Percentiles rank a stretch among this genome's conserved stretches.
phyloP scores from a whole-genome alignment of 1,140 invertebrate species.

The Drosophila subobscura region DNA sequence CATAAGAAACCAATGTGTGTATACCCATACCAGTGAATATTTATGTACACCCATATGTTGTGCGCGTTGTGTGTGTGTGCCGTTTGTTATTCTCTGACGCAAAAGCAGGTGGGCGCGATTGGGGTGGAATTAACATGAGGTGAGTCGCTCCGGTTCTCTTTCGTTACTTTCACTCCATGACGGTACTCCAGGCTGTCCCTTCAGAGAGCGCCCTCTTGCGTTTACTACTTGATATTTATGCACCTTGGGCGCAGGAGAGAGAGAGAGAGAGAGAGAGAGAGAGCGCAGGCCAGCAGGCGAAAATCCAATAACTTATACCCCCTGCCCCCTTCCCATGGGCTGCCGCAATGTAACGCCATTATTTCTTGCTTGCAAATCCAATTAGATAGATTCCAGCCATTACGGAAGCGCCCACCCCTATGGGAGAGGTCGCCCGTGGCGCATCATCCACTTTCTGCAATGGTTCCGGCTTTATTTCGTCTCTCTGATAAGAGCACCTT shows the following conservation, averaged over 20 bases:
- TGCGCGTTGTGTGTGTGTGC: constrained; percentile 49
- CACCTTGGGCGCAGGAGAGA: constrained; percentile 16
- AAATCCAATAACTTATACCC: constrained; percentile 70
- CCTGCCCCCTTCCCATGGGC: constrained; percentile 11
- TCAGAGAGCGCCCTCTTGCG: too few species aligned
- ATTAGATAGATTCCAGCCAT: constrained; percentile 52
- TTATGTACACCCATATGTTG: constrained; percentile 23
- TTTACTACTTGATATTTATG: too few species aligned
- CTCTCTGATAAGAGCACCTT: constrained; percentile 27
- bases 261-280: constrained; percentile 27
- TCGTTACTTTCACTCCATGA: too few species aligned
- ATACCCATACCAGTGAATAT: constrained; percentile 50
- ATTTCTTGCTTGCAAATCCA: constrained; percentile 63
- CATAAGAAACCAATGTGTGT: constrained; percentile 48
- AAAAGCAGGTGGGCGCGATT: constrained; percentile 67
- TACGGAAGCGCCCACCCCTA: constrained; percentile 42
- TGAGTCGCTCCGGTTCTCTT: too few species aligned
- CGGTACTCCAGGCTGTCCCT: too few species aligned
- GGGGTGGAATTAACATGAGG: too few species aligned
- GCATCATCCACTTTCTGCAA: constrained; percentile 19
- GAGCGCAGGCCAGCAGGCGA: constrained; percentile 23
- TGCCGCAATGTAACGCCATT: constrained; percentile 53
- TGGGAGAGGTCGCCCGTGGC: too few species aligned
- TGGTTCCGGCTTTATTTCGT: constrained; percentile 26
- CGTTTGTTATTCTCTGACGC: constrained; percentile 78